Base-by-base conservation (phyloP, 2,888 invertebrate genomes). In the Drosophila picticornis region DNA sequence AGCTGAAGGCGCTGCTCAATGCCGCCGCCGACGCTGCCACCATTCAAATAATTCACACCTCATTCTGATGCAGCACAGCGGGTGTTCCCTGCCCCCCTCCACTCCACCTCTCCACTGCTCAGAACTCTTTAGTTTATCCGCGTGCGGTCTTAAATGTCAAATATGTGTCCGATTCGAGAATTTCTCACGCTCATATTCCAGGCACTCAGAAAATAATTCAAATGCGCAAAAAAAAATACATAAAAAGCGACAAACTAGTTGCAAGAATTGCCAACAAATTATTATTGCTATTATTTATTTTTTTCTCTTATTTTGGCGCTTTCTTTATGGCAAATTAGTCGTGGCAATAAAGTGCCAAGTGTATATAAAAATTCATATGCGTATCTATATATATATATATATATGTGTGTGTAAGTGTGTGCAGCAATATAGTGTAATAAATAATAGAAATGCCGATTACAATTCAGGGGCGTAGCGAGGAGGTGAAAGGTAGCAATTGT, bases 291-390 rank as follows among this genome's bases (percentile, higher is more conserved):
- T 53, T 52, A 60, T n/a, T 36, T 27, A 34, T 36, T 46, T 64
- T 16, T 51, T 61, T 61, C 62, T 29, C 11, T 5, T 25, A 36
- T 80, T 85, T 73, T 75, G 52, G 48, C 56, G 83, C 84, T 90
- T 90, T 90, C 77, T 80, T 76, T 80, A 72, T 85, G 88, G 88
- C 86, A 85, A 86, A 86, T 86, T 86, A 85, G 85, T 80, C 60
- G 84, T 74, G 71, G 80, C 90, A 81, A 90, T 84, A 84, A 87
- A 89, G 84, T 75, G 69, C 64, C 79, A 79, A 73, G 16, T 25
- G 77, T 64, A 72, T 71, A 75, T 58, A 43, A 22, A 25, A 25
- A 43, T 59, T 25, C 51, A 29, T 71, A 46, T 75, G 66, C 66
- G 56, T 70, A 63, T 68, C 27, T 61, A 19, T 52, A 66, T 63